Conservation (phyloP, 2,113 vertebrate species). For the Grantiella picta region DNA sequence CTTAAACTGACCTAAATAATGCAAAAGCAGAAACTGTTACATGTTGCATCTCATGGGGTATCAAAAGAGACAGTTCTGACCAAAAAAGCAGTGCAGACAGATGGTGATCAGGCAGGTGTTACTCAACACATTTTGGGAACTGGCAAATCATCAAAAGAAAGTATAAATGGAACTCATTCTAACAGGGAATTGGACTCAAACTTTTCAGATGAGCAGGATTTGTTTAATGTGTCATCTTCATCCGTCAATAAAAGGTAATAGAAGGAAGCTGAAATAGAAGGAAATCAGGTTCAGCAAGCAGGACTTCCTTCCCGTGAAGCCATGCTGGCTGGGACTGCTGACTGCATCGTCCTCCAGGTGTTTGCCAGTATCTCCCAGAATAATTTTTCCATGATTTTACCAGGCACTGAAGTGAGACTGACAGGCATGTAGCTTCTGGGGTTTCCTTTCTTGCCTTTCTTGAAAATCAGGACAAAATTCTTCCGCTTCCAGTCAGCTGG, state of each 20-base stretch:
- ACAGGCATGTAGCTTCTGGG: not conserved
- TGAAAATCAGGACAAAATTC: not conserved
- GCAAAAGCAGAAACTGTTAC: not conserved
- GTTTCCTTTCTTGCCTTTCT: not conserved
- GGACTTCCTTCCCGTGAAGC: not conserved
- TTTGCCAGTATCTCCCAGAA: not conserved
- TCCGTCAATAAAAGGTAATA: not conserved
- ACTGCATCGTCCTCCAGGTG: not conserved
- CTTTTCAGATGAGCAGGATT: not conserved
- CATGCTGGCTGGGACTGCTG: not conserved
- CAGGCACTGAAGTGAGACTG: not conserved
- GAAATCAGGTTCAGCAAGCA: not conserved
- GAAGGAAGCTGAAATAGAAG: not conserved
- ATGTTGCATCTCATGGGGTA: not conserved
- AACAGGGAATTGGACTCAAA: not conserved
- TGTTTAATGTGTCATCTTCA: not conserved
- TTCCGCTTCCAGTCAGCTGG: not conserved
- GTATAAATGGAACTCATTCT: not conserved
- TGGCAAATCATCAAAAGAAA: not conserved
- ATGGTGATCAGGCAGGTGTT: not conserved
- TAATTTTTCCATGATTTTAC: not conserved
- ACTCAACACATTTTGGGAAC: not conserved
- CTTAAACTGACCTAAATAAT: conserved; percentile 17
- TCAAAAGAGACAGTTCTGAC: not conserved
- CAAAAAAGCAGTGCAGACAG: not conserved